Conservation (phyloP, 2,113 vertebrate genomes). For the Fregata magnificens region DNA sequence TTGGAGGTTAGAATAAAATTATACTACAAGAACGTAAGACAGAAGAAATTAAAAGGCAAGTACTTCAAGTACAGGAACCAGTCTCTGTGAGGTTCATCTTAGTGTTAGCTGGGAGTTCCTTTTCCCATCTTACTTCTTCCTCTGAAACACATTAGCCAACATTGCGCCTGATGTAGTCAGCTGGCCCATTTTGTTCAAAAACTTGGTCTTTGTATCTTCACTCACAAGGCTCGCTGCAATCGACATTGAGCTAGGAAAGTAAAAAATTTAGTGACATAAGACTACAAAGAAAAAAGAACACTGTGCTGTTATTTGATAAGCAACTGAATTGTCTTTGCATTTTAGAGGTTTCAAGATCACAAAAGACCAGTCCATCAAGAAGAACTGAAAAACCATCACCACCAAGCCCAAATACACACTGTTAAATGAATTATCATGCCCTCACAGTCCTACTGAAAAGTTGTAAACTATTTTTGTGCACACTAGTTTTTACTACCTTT, state of each 20-base stretch:
- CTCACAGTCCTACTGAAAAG: background rate
- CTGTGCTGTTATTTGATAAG: background rate
- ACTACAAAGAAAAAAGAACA: background rate
- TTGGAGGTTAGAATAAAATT: slow-evolving; percentile 93
- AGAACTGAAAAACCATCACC: background rate
- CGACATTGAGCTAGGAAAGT: slow-evolving; percentile 86
- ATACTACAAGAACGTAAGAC: slow-evolving; percentile 81
- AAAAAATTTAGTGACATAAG: background rate
- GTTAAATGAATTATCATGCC: background rate
- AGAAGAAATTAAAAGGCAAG: slow-evolving; percentile 87
- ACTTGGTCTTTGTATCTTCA: slow-evolving; percentile 99
- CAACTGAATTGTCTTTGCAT: background rate
- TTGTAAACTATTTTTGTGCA: background rate
- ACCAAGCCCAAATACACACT: background rate
- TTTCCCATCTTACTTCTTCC: slow-evolving; percentile 85
- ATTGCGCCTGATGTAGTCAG: slow-evolving; percentile 97
- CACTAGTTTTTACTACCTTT: background rate
- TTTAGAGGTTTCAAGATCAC: background rate
- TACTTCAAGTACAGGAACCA: slow-evolving; percentile 94
- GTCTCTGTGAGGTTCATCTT: slow-evolving; percentile 75
- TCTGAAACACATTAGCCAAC: slow-evolving; percentile 99
- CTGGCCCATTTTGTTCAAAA: slow-evolving; percentile 99
- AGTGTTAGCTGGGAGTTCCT: slow-evolving; percentile 70
- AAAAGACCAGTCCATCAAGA: background rate
- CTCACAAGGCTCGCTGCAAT: slow-evolving; percentile 97